Percentiles rank a stretch among this genome's conserved stretches.
Conservation (phyloP, 2,888 invertebrate genomes). For the Agonopterix alstromeriana region DNA sequence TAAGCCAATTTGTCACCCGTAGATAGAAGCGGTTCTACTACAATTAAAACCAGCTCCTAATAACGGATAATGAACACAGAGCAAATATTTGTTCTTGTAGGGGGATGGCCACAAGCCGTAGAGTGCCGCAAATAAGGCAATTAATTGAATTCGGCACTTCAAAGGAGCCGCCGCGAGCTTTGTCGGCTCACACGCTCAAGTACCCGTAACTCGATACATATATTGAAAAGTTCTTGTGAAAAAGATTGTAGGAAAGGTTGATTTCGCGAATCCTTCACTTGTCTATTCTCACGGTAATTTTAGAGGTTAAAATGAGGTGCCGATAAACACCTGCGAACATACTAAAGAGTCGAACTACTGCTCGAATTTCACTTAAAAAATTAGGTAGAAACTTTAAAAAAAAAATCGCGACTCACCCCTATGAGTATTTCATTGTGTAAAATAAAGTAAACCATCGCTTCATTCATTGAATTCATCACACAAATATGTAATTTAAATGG, state of each 20-base stretch:
- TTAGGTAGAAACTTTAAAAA: background rate
- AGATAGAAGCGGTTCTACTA: slow-evolving; percentile 11
- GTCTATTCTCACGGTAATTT: slow-evolving; percentile 38
- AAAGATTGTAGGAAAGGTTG: slow-evolving; percentile 13
- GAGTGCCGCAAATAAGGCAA: slow-evolving; percentile 67
- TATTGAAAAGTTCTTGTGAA: slow-evolving; percentile 30
- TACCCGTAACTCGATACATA: slow-evolving; percentile 56
- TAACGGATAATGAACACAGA: slow-evolving; percentile 66
- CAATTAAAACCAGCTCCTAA: slow-evolving; percentile 59
- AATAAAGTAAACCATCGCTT: too few relatives aligned
- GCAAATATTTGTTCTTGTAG: slow-evolving; percentile 72
- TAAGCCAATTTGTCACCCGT: slow-evolving; percentile 6
- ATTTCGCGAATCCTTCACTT: slow-evolving; percentile 35
- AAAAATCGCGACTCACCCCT: too few relatives aligned
- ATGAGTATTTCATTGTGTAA: too few relatives aligned
- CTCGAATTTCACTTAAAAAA: slow-evolving; percentile 31
- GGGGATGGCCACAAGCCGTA: slow-evolving; percentile 49
- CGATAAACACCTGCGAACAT: slow-evolving; percentile 31
- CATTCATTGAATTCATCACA: too few relatives aligned
- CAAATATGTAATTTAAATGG: too few relatives aligned
- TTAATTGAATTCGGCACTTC: slow-evolving; percentile 75
- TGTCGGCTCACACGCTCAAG: slow-evolving; percentile 60
- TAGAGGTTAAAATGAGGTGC: slow-evolving; percentile 12
- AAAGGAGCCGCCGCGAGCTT: slow-evolving; percentile 64
- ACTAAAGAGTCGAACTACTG: slow-evolving; percentile 17